A percentile compares a stretch with the other conserved stretches of the same genome.
phyloP scores from a whole-genome alignment of 2,888 invertebrate genomes.

The Tenthredo mesomela region DNA sequence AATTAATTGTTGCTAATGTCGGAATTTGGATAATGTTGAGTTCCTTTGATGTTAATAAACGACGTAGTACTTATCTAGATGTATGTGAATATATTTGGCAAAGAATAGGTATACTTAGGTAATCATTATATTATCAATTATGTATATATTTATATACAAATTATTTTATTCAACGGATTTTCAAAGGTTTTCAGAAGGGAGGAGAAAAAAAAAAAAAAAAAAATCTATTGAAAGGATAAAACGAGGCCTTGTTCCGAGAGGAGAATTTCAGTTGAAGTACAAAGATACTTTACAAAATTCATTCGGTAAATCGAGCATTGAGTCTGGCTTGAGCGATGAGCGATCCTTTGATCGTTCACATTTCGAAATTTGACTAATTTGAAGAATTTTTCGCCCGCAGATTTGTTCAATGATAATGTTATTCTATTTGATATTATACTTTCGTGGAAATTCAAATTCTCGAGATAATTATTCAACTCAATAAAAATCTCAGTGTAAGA shows the following conservation, averaged over 20 bases:
- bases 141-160: not conserved
- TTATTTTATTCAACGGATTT: not conserved
- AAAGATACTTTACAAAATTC: not conserved
- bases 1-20: not conserved
- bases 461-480: not conserved
- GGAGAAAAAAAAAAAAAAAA: not conserved
- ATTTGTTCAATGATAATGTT: not conserved
- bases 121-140: not conserved
- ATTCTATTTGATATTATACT: not conserved
- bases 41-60: not conserved
- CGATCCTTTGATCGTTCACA: conserved; percentile 8
- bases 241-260: not conserved
- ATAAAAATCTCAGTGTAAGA: not conserved
- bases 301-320: conserved; percentile 25
- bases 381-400: not conserved
- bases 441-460: not conserved
- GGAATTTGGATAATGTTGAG: not conserved
- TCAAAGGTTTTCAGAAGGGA: not conserved
- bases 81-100: not conserved
- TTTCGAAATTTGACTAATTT: conserved; percentile 2
- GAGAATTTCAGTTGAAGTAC: not conserved
- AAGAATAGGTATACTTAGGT: not conserved
- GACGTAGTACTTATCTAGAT: not conserved
- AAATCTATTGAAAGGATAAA: not conserved
- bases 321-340: conserved; percentile 2